Conservation (phyloP, 2,888 invertebrate genomes). For the Gerris lacustris region DNA sequence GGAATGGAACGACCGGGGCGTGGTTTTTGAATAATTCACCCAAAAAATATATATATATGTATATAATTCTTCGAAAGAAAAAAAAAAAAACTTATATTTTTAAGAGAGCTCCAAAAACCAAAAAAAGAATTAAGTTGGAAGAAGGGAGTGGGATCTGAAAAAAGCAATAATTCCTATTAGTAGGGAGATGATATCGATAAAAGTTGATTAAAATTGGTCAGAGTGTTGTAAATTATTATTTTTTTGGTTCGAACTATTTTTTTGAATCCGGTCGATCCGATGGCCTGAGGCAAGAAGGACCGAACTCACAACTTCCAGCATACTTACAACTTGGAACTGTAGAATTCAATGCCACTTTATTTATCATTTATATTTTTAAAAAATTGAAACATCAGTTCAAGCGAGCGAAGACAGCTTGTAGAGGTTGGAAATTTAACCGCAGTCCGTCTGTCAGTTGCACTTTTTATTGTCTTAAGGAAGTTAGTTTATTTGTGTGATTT, state of each 20-base stretch:
- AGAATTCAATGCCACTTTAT: no score
- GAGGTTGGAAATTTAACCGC: no score
- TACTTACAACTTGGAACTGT: no score
- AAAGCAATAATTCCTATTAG: slow-evolving; percentile 3
- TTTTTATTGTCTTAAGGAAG: no score
- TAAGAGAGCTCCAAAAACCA: neutral
- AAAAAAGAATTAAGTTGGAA: neutral
- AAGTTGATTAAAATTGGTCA: slow-evolving; percentile 3
- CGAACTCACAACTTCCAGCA: neutral
- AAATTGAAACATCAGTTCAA: no score
- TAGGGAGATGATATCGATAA: slow-evolving; percentile 1
- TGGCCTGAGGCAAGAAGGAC: neutral
- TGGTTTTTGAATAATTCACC: slow-evolving; percentile 2
- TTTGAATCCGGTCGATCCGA: neutral
- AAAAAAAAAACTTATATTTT: neutral
- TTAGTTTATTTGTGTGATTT: no score
- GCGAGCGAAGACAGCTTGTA: no score
- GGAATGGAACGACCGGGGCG: neutral
- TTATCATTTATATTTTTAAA: no score
- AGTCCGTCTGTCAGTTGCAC: no score
- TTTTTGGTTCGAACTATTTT: neutral
- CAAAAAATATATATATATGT: neutral
- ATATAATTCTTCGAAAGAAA: neutral
- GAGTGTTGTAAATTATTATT: neutral
- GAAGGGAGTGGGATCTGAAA: neutral